These are phyloP conservation scores for Danio tinwini DNA, from an alignment of 2,797 vertebrate species.

Conservation along the genomic window DNA sequence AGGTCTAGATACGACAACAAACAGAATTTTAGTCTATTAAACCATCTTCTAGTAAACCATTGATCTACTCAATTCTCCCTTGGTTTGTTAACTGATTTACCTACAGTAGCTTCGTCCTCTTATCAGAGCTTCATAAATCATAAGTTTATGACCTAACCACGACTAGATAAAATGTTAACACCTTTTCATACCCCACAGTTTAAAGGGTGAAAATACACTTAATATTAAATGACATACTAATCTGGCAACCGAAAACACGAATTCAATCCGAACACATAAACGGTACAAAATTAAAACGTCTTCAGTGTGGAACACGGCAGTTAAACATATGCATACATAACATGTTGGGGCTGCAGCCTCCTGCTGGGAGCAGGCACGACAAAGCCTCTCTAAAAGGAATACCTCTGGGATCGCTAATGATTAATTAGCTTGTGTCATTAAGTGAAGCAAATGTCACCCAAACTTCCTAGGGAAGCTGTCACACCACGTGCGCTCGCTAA, in stretches of 20 bases:
- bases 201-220: conserved; percentile 20
- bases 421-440: conserved; percentile 98
- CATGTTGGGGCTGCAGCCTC: conserved; percentile 87
- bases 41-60: neutral
- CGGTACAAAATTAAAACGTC: conserved; percentile 77
- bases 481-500: conserved; percentile 79
- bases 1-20: neutral
- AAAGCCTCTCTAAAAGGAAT: conserved; percentile 90
- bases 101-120: neutral
- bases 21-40: neutral
- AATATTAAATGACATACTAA: conserved; percentile 31
- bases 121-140: neutral
- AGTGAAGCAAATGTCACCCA: conserved; percentile 97
- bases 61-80: neutral
- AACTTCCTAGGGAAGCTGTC: conserved; percentile 92
- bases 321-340: conserved; percentile 85
- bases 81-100: neutral
- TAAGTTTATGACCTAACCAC: neutral
- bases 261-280: conserved; percentile 75
- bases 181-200: conserved; percentile 33
- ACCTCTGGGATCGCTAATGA: conserved; percentile 98
- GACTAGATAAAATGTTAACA: neutral
- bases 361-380: conserved; percentile 87
- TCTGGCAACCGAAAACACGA: conserved; percentile 66
- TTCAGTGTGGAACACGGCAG: conserved; percentile 79